A percentile compares a stretch with the other conserved stretches of the same genome.
These are phyloP conservation scores for Colinus virginianus DNA, from an alignment of 2,113 vertebrate genomes.

Conservation along the genomic window DNA sequence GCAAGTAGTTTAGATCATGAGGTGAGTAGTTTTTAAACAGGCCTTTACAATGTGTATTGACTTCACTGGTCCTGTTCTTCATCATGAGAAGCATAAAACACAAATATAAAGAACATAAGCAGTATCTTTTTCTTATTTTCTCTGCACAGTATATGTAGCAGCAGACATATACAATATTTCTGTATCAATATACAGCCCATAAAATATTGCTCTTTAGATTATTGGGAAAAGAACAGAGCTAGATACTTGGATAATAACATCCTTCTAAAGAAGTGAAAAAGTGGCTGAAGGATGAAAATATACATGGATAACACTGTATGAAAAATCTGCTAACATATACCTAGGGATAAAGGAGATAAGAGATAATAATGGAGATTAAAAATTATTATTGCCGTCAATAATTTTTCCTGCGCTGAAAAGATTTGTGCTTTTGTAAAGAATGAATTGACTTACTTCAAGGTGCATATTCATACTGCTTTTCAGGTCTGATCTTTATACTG, in stretches of 20 bases:
- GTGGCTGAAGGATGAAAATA: neutral
- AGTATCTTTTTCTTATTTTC: constrained; percentile 8
- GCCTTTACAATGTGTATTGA: constrained; percentile 13
- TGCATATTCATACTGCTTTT: neutral
- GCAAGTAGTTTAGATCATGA: constrained; percentile 54
- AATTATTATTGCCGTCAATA: neutral
- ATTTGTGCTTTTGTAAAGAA: neutral
- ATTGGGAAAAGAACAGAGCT: constrained; percentile 49
- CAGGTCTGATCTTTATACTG: neutral
- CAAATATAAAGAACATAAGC: constrained; percentile 18
- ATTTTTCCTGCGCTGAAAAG: neutral
- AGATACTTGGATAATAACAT: constrained; percentile 51
- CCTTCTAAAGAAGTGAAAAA: neutral
- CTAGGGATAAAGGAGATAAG: neutral
- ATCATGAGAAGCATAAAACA: constrained; percentile 32
- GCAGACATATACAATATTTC: constrained; percentile 32
- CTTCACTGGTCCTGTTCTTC: constrained; percentile 43
- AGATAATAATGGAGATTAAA: neutral
- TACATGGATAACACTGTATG: neutral
- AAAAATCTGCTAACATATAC: neutral
- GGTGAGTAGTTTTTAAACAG: constrained; percentile 57
- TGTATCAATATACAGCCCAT: neutral
- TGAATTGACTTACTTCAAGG: neutral
- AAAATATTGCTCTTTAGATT: constrained; percentile 44
- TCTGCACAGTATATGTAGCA: neutral